Evolutionary conservation across 1,140 invertebrate species (phyloP).

Genomic region (Drosophila bocqueti): DNA sequence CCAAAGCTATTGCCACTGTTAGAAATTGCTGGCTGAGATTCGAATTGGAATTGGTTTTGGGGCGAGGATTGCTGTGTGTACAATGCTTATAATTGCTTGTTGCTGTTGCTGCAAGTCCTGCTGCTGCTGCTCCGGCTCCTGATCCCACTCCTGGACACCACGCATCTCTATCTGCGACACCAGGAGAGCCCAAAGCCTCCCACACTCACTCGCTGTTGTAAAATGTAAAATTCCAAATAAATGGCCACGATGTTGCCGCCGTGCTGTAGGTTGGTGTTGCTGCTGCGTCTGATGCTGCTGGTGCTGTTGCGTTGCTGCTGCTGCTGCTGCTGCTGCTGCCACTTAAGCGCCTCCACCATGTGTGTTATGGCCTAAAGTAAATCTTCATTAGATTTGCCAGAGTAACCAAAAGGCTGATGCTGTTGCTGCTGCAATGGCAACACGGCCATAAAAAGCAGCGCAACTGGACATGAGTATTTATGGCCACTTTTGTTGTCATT

Average conservation of each 20-base stretch:
- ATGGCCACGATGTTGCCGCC: slow-evolving; percentile 63
- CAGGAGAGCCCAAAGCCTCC: slow-evolving; percentile 26
- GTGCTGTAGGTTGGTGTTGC: neutral
- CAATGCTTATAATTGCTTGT: slow-evolving; percentile 80
- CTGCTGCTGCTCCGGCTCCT: slow-evolving; percentile 31
- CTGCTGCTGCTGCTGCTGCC: slow-evolving; percentile 54
- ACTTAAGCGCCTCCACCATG: slow-evolving; percentile 70
- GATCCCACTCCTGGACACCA: slow-evolving; percentile 36
- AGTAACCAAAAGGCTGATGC: slow-evolving; percentile 63
- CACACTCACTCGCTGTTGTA: slow-evolving; percentile 62
- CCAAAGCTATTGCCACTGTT: slow-evolving; percentile 83
- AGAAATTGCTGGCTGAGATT: slow-evolving; percentile 68
- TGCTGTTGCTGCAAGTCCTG: slow-evolving; percentile 51
- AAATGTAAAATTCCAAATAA: slow-evolving; percentile 84
- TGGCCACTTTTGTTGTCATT: slow-evolving; percentile 81
- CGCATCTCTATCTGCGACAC: slow-evolving; percentile 60
- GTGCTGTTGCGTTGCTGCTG: slow-evolving; percentile 5
- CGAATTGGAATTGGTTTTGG: slow-evolving; percentile 42
- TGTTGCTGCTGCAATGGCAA: slow-evolving; percentile 41
- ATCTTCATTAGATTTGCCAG: slow-evolving; percentile 84
- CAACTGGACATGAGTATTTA: slow-evolving; percentile 73
- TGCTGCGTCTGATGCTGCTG: slow-evolving; percentile 8
- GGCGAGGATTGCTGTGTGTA: slow-evolving; percentile 48
- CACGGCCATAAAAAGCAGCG: slow-evolving; percentile 70
- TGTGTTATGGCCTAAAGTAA: slow-evolving; percentile 84